Percentiles rank a stretch among this genome's conserved stretches.
These are phyloP conservation scores for Gymnopithys bicolor DNA, from an alignment of 2,797 vertebrate species.

Conservation along the genomic window DNA sequence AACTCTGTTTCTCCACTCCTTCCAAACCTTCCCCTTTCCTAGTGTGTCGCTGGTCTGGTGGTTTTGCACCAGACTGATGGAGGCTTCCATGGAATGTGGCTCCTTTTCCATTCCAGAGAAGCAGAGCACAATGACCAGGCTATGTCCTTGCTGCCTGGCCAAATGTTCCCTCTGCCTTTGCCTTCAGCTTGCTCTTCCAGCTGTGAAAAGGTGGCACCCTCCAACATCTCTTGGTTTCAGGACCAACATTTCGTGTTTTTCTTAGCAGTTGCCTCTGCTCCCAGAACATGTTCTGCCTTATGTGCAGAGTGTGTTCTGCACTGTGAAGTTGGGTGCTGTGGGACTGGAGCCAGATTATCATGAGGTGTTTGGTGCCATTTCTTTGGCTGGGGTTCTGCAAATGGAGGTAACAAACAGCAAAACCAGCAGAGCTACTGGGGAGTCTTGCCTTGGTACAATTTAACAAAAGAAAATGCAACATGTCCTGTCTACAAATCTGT, in stretches of 20 bases:
- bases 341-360: neutral
- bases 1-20: neutral
- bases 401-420: neutral
- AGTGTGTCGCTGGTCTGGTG: neutral
- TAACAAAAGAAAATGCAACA: neutral
- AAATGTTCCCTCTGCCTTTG: neutral
- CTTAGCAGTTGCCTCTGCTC: neutral
- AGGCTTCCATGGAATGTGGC: neutral
- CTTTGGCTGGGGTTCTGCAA: neutral
- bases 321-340: neutral
- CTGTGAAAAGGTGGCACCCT: neutral
- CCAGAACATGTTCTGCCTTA: fast-evolving
- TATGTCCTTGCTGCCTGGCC: neutral
- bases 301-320: neutral
- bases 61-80: neutral
- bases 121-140: fast-evolving
- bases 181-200: neutral
- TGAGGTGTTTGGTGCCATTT: neutral
- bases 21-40: neutral
- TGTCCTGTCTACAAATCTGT: neutral
- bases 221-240: neutral
- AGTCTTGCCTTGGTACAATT: neutral
- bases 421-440: neutral
- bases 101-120: neutral
- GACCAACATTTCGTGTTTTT: neutral